These are phyloP conservation scores for Pseudachorutes palmiensis DNA, from an alignment of 1,140 invertebrate genomes.

Conservation along the genomic window DNA sequence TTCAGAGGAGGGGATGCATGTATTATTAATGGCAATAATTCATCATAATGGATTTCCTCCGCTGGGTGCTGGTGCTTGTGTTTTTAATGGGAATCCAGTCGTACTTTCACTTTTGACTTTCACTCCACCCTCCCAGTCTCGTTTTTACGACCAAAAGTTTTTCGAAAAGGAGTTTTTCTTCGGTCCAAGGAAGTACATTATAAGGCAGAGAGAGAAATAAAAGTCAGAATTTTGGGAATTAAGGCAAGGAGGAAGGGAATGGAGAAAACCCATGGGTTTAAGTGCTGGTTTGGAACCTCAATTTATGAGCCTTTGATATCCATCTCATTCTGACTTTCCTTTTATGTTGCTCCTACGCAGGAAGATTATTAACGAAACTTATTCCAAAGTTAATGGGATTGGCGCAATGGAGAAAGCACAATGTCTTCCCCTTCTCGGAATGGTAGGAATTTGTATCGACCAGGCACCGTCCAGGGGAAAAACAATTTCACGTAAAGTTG, in stretches of 20 bases:
- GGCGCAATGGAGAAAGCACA: too few relatives aligned
- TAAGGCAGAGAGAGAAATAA: not conserved
- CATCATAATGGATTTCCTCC: not conserved
- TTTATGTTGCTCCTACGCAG: not conserved
- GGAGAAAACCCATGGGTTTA: not conserved
- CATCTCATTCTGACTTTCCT: not conserved
- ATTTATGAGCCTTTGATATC: conserved; percentile 8
- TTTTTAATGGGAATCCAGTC: not conserved
- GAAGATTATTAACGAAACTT: conserved; percentile 1
- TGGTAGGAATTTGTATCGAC: too few relatives aligned
- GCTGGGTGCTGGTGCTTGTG: not conserved
- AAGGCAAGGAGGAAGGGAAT: not conserved
- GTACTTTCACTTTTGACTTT: not conserved
- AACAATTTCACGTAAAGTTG: too few relatives aligned
- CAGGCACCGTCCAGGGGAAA: too few relatives aligned
- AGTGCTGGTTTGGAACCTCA: not conserved
- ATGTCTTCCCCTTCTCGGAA: too few relatives aligned
- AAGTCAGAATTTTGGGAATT: not conserved
- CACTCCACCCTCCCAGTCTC: not conserved
- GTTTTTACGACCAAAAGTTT: not conserved
- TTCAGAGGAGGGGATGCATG: too few relatives aligned
- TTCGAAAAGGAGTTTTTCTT: not conserved
- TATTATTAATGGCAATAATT: not conserved
- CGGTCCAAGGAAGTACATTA: conserved; percentile 1
- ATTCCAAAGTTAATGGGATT: too few relatives aligned